Evolutionary conservation across 2,113 vertebrate species (phyloP), one percentile per base, ranked within the genome.

Genomic region (Mohoua ochrocephala): DNA sequence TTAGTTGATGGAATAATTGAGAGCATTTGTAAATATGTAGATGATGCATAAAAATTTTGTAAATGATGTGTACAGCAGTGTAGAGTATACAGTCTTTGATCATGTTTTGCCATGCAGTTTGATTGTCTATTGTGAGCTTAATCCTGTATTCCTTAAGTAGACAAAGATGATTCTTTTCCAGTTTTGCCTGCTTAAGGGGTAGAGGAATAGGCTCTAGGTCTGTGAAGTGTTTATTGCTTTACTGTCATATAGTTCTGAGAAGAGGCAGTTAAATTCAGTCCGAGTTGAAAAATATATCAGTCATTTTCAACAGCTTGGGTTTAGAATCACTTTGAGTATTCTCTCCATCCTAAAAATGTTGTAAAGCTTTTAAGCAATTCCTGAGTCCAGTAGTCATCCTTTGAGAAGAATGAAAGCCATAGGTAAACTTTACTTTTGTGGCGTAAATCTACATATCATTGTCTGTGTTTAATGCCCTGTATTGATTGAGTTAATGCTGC

Each of bases 21-120:
- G 31, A 95, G 75, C 42, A 45, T 91, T 90, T 97, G 91, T 97
- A 97, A 97, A 94, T 95, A 93, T 96, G 94, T 97, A 92, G 64
- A 94, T 77, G 31, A 74, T 87, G 73, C 82, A 47, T 84, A 78
- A 88, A 93, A 21, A 50, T 53, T 84, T 84, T 93, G 91, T 97
- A 97, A 97, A 84, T 94, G 2, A 67, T 31, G 44, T 95, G 89
- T 97, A 95, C 87, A 96, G 90, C 77, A 85, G 74, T 31, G n/a
- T 96, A 95, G 93, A 67, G 44, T 57, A 74, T 67, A 30, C 26
- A 12, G 21, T 77, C 50, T 85, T 82, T 59, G 69, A 64, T 87
- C 52, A 47, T 84, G 45, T 95, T 92, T 85, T 89, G 71, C 73
- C 75, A 81, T 57, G 45, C 61, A 16, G 30, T 95, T 95, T 67